Evolutionary conservation across 2,113 vertebrate species (phyloP), one percentile per base, ranked within the genome.

Genomic region (Paralichthys olivaceus): DNA sequence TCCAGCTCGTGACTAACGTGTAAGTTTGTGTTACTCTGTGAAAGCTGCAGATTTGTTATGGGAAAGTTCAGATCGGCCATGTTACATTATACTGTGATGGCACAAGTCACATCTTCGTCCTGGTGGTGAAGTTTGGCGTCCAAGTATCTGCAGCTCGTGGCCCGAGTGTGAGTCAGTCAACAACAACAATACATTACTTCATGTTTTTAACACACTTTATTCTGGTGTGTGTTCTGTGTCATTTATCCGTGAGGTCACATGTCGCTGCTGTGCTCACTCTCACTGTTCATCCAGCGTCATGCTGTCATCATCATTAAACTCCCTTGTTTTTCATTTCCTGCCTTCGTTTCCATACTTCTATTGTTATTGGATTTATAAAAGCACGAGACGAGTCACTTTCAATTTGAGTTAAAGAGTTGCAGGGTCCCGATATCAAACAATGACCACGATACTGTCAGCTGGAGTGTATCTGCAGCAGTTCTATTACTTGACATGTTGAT

Each of bases 1-100:
- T 19, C 5, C 13, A 5, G 1, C 43, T 47, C 15, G 17, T 47
- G 43, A 47, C 43, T 19, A 17, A 47, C 43, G 2, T 77, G 37
- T 55, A 22, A 69, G 58, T 72, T 49, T 63, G n/a, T 74, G 23
- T 32, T 19, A 14, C 59, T 62, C 26, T 14, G 20, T 34, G 49
- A 62, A 70, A 7, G 25, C 26, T 0, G 43, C 43, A 17, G 43
- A 45, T 45, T 45, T 1, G 49, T 49, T 49, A 12, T 49, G 23
- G 17, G 4, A 70, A 70, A 57, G 34, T 37, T 57, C n/a, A n/a
- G 28, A 69, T 62, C 25, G 45, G 58, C 15, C 58, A 32, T 32
- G 13, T 63, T 14, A 28, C n/a, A 54, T 37, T 32, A 61, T 7
- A 3, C 34, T 62, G 15, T 43, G 62, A 5, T 32, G 28, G 19